phyloP scores from a whole-genome alignment of 2,113 vertebrate genomes.

The Varanus salvator region DNA sequence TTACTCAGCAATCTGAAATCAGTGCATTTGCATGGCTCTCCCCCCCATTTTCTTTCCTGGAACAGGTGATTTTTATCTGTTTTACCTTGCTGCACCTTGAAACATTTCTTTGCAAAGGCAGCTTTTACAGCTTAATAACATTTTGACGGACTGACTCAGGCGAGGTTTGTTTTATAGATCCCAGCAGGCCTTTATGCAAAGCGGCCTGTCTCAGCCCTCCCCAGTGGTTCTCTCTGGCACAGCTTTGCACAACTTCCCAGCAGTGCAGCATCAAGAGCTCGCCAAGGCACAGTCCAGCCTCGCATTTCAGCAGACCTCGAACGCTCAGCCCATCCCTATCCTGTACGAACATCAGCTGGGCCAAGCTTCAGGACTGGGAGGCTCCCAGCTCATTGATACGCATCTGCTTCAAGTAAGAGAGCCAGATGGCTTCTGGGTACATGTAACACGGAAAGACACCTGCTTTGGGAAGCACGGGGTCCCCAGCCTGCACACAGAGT shows the following conservation, averaged over 20 bases:
- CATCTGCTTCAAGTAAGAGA: conserved; percentile 92
- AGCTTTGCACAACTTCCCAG: conserved; percentile 92
- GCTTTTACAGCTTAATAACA: not conserved
- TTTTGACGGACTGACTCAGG: not conserved
- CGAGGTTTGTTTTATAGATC: conserved; percentile 80
- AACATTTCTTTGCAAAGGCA: not conserved
- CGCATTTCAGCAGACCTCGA: conserved; percentile 96
- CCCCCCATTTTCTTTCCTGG: not conserved
- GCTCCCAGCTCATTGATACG: conserved; percentile 95
- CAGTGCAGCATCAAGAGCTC: conserved; percentile 92
- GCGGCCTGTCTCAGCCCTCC: conserved; percentile 93
- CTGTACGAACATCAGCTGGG: conserved; percentile 94
- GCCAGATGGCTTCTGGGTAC: not conserved
- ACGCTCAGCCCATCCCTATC: conserved; percentile 95
- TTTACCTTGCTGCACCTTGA: not conserved
- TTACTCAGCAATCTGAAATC: not conserved
- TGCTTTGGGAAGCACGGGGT: not conserved
- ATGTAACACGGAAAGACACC: not conserved
- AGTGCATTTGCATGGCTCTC: not conserved
- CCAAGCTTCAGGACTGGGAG: conserved; percentile 93
- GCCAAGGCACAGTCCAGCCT: conserved; percentile 94
- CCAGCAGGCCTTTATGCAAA: conserved; percentile 98
- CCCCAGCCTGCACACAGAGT: not conserved
- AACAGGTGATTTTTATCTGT: too few species aligned
- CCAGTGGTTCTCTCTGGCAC: conserved; percentile 94